These are phyloP conservation scores for Bothrops jararaca DNA, from an alignment of 2,113 vertebrate species.

Conservation along the genomic window DNA sequence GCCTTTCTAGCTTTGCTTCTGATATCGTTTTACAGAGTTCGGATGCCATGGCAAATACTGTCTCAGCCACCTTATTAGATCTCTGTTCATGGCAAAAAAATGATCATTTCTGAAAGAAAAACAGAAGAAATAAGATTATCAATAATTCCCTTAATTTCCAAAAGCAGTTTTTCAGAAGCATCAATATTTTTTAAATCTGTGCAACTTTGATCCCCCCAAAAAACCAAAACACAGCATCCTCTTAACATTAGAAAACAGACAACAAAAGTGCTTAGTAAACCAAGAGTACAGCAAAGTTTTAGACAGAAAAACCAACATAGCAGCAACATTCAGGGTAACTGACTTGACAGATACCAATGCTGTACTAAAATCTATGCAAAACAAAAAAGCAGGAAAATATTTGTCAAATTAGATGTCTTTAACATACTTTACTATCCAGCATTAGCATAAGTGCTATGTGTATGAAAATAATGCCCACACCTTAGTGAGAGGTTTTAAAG, in stretches of 20 bases:
- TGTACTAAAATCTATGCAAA: neutral
- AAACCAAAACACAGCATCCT: neutral
- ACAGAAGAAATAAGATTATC: neutral
- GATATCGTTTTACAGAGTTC: conserved; percentile 90
- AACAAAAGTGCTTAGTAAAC: neutral
- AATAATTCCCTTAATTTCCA: neutral
- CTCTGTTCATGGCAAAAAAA: conserved; percentile 56
- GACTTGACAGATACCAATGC: neutral
- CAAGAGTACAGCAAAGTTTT: neutral
- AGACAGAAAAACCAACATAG: neutral
- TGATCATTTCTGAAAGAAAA: conserved; percentile 61
- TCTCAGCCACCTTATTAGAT: conserved; percentile 54
- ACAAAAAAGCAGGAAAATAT: neutral
- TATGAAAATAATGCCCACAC: neutral
- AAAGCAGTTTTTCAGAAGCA: neutral
- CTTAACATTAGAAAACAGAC: neutral
- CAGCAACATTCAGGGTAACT: neutral
- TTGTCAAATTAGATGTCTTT: neutral
- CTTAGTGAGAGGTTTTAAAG: neutral
- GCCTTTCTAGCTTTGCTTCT: conserved; percentile 90
- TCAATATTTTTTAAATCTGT: neutral
- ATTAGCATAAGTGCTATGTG: neutral
- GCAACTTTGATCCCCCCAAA: neutral
- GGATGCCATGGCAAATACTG: conserved; percentile 80
- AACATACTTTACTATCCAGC: neutral